These are phyloP conservation scores for Girardia tigrina DNA, from an alignment of 2,888 invertebrate genomes.

Conservation along the genomic window DNA sequence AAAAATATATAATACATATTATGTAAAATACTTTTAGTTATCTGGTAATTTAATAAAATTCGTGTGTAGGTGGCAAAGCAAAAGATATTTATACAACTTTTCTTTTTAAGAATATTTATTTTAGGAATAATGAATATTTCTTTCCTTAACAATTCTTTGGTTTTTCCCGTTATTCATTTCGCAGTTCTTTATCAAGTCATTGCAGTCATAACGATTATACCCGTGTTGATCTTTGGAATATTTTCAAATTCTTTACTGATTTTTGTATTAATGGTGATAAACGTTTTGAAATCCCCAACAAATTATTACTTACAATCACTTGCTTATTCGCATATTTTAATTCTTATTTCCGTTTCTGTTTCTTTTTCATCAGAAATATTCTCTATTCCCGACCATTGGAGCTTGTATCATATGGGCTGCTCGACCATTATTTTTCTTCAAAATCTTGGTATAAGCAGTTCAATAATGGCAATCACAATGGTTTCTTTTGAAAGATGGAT, in stretches of 20 bases:
- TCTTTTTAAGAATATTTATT: too few relatives aligned
- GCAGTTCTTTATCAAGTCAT: background rate
- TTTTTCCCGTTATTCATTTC: background rate
- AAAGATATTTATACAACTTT: too few relatives aligned
- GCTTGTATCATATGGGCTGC: background rate
- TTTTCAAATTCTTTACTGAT: background rate
- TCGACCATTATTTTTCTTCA: background rate
- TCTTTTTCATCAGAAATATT: background rate
- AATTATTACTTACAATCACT: background rate
- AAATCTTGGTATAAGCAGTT: background rate
- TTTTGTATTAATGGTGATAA: background rate
- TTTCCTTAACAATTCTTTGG: background rate
- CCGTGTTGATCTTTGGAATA: background rate
- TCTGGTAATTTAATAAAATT: background rate
- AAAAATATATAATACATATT: background rate
- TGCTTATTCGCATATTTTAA: background rate
- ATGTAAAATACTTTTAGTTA: background rate
- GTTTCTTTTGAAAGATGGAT: background rate
- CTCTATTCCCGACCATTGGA: background rate
- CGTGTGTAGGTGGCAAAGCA: background rate
- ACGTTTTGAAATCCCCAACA: background rate
- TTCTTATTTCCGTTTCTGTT: background rate
- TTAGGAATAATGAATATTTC: slow-evolving; percentile 5
- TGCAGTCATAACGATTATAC: background rate
- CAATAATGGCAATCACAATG: background rate